Evolutionary conservation across 2,888 invertebrate species (phyloP).

Genomic region (Tenthredo scrophulariae): DNA sequence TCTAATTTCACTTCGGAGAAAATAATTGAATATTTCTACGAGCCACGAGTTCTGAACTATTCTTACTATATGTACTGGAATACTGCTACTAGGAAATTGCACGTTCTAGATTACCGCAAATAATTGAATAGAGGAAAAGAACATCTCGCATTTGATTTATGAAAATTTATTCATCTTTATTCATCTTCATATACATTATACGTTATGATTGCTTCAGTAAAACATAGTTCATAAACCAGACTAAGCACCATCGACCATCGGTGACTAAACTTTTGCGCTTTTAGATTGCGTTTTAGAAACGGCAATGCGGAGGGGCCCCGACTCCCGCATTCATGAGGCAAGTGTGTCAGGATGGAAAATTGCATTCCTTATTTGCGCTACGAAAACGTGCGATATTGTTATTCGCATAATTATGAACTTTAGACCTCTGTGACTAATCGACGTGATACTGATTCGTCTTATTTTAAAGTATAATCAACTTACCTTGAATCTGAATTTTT

Average conservation of each 20-base stretch:
- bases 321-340: not conserved
- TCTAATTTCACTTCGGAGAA: constrained; percentile 45
- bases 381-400: not conserved
- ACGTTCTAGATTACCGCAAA: not conserved
- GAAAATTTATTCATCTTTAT: not conserved
- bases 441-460: not conserved
- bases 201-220: not conserved
- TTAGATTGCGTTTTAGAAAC: constrained; percentile 22
- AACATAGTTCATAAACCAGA: not conserved
- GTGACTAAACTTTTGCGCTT: not conserved
- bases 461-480: not conserved
- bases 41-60: not conserved
- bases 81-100: not conserved
- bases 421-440: not conserved
- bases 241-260: not conserved
- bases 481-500: too few relatives aligned
- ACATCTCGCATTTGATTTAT: not conserved
- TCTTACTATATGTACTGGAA: not conserved
- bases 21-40: constrained; percentile 30
- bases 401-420: constrained; percentile 3
- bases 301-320: not conserved
- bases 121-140: not conserved
- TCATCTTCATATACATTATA: not conserved
- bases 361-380: constrained; percentile 9
- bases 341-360: constrained; percentile 39